Conservation (phyloP, 2,113 vertebrate species). For the Camelus dromedarius region DNA sequence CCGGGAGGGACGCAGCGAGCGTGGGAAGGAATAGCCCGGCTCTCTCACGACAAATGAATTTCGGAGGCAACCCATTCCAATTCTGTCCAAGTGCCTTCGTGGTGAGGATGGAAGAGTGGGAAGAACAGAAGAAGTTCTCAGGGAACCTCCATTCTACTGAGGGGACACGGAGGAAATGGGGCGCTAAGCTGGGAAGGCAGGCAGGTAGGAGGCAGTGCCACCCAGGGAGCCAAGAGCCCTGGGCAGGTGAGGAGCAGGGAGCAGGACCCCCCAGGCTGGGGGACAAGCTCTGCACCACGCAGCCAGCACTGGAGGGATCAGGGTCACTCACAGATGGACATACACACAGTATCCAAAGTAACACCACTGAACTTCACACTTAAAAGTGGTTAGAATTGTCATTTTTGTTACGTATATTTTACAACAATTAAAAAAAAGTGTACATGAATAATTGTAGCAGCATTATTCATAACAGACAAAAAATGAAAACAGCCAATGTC, state of each 20-base stretch:
- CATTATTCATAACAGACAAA: background rate
- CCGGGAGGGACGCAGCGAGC: no score
- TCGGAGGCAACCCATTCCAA: background rate
- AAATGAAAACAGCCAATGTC: background rate
- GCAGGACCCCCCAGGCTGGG: background rate
- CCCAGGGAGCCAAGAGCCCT: background rate
- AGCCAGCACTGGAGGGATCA: background rate
- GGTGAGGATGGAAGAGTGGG: no score
- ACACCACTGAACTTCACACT: background rate
- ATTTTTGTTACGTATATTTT: background rate
- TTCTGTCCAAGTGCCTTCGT: background rate
- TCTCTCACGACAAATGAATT: background rate
- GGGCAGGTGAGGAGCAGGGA: background rate
- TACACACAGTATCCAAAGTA: fast-evolving
- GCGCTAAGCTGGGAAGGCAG: background rate
- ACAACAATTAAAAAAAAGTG: background rate
- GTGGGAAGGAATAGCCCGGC: no score
- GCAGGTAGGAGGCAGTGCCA: background rate
- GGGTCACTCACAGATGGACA: no score
- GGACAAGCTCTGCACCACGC: fast-evolving
- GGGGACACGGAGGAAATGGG: background rate
- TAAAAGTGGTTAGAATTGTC: fast-evolving
- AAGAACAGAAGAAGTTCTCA: no score
- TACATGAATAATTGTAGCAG: no score
- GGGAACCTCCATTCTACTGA: background rate